Evolutionary conservation across 2,113 vertebrate species (phyloP).

Genomic region (Lophius piscatorius): DNA sequence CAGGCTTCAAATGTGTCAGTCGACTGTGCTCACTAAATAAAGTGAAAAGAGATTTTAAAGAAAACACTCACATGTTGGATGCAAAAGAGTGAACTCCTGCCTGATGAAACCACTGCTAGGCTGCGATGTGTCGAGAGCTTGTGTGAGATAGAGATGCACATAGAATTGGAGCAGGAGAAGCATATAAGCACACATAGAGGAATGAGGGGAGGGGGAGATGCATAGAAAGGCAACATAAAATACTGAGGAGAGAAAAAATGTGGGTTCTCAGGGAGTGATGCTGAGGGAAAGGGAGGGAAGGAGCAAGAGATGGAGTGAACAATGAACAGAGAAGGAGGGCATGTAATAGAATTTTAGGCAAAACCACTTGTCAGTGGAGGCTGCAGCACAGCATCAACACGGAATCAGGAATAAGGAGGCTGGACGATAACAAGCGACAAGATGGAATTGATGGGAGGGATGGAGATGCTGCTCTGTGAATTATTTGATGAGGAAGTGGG

Average conservation of each 20-base stretch:
- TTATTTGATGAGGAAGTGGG: slow-evolving; percentile 1
- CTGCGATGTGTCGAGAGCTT: slow-evolving; percentile 34
- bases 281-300: slow-evolving; percentile 58
- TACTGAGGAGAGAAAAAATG: slow-evolving; percentile 48
- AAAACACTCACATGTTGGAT: slow-evolving; percentile 63
- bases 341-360: slow-evolving; percentile 67
- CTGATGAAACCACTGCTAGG: slow-evolving; percentile 30
- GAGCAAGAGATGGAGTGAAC: slow-evolving; percentile 60
- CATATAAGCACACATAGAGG: slow-evolving; percentile 46
- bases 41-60: slow-evolving; percentile 29
- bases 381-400: slow-evolving; percentile 57
- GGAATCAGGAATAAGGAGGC: slow-evolving; percentile 30
- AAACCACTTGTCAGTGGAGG: slow-evolving; percentile 58
- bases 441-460: slow-evolving; percentile 35
- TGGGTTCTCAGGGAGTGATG: slow-evolving; percentile 70
- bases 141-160: slow-evolving; percentile 53
- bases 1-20: slow-evolving; percentile 23
- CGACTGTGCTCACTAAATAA: slow-evolving; percentile 23
- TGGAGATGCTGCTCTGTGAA: slow-evolving; percentile 32
- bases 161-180: slow-evolving; percentile 46
- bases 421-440: slow-evolving; percentile 27
- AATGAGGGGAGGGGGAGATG: slow-evolving; percentile 44
- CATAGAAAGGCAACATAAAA: slow-evolving; percentile 58
- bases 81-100: slow-evolving; percentile 54
- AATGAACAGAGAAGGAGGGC: slow-evolving; percentile 60